Evolutionary conservation across 2,888 invertebrate genomes (phyloP).

Genomic region (Rhopalosiphum nymphaeae): DNA sequence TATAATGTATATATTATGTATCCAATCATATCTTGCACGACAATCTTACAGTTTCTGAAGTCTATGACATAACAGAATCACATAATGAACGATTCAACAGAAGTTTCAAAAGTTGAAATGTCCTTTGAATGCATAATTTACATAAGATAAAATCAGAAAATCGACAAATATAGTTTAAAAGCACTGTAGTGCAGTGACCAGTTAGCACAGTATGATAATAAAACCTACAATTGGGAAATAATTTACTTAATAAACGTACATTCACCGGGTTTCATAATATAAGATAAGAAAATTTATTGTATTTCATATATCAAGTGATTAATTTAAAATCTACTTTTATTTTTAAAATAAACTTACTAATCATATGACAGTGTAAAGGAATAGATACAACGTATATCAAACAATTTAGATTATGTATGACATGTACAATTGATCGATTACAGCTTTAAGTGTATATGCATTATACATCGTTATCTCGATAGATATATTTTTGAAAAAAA

Average conservation of each 20-base stretch:
- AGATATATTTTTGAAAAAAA: background rate
- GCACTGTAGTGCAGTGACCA: background rate
- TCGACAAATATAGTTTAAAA: background rate
- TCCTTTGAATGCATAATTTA: background rate
- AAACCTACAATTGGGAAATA: too few species aligned
- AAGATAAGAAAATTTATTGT: background rate
- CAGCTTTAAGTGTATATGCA: too few species aligned
- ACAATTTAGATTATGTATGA: background rate
- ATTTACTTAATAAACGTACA: too few species aligned
- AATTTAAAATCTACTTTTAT: background rate
- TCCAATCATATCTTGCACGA: background rate
- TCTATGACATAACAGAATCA: background rate
- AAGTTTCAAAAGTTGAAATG: background rate
- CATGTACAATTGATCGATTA: background rate
- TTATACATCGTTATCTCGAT: background rate
- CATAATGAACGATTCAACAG: background rate
- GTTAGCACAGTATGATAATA: background rate
- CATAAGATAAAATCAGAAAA: background rate
- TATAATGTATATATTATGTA: background rate
- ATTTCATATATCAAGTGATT: background rate
- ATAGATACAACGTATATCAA: background rate
- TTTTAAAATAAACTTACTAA: background rate
- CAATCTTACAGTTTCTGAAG: background rate
- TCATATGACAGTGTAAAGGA: background rate
- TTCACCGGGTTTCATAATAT: too few species aligned